phyloP scores from a whole-genome alignment of 1,140 invertebrate genomes.

The Acromyrmex heyeri region DNA sequence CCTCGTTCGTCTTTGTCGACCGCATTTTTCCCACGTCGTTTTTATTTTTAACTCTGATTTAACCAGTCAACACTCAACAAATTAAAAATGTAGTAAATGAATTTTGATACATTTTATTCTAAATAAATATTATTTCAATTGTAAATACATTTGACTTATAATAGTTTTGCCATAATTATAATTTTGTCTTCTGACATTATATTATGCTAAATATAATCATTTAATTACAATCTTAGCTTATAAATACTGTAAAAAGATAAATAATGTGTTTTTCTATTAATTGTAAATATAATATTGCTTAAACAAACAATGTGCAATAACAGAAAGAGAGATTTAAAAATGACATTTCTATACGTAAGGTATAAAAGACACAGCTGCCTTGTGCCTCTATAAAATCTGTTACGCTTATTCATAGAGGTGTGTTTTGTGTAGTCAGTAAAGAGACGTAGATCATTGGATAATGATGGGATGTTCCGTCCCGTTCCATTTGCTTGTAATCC shows the following conservation, averaged over 20 bases:
- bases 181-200: neutral
- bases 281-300: neutral
- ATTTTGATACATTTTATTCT: neutral
- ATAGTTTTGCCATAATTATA: neutral
- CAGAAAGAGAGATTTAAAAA: neutral
- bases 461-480: conserved; percentile 80
- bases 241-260: neutral
- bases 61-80: neutral
- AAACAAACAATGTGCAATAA: neutral
- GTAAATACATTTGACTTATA: neutral
- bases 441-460: conserved; percentile 80
- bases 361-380: neutral
- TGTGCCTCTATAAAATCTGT: conserved; percentile 9
- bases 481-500: conserved; percentile 77
- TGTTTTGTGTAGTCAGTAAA: conserved; percentile 72
- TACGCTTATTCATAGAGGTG: conserved; percentile 59
- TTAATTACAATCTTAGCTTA: neutral
- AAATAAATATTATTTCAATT: neutral
- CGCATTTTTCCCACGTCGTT: conserved; percentile 34
- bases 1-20: conserved; percentile 18
- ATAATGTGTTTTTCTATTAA: neutral
- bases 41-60: conserved; percentile 35
- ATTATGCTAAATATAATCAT: neutral
- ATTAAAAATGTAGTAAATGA: neutral
- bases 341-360: neutral